These are phyloP conservation scores for Hypomecis atomaria DNA, from an alignment of 2,888 invertebrate genomes.

Conservation along the genomic window DNA sequence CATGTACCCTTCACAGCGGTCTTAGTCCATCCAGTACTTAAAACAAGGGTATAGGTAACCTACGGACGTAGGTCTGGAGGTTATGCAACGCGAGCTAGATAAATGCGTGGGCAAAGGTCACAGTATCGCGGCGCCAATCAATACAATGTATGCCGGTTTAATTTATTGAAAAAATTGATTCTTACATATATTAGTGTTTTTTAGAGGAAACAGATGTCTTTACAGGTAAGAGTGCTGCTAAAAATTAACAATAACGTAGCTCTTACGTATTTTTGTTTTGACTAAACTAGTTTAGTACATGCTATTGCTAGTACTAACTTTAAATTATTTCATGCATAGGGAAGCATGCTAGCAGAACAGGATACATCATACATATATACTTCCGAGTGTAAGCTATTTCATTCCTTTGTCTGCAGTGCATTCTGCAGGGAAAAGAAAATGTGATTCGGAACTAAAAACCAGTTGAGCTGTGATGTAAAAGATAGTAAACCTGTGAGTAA, in stretches of 20 bases:
- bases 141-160: constrained; percentile 11
- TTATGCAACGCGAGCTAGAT: constrained; percentile 19
- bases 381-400: constrained; percentile 16
- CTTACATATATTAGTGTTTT: no score
- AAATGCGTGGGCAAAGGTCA: constrained; percentile 35
- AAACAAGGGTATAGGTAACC: constrained; percentile 10
- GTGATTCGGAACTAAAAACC: constrained; percentile 8
- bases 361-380: constrained; percentile 16
- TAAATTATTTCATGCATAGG: constrained; percentile 6
- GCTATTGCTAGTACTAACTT: no score
- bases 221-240: no score
- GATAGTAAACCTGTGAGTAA: no score
- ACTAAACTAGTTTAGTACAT: no score
- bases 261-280: no score
- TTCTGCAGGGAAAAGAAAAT: constrained; percentile 23
- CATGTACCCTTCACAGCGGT: background rate
- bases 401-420: constrained; percentile 34
- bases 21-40: constrained; percentile 1
- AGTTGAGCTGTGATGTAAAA: background rate
- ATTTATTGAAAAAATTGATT: background rate
- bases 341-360: background rate
- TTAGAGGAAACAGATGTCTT: no score
- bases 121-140: constrained; percentile 24
- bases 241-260: background rate
- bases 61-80: constrained; percentile 22